A percentile compares a stretch with the other conserved stretches of the same genome.
Conservation (phyloP, 2,888 invertebrate genomes). For the Anticlea derivata region DNA sequence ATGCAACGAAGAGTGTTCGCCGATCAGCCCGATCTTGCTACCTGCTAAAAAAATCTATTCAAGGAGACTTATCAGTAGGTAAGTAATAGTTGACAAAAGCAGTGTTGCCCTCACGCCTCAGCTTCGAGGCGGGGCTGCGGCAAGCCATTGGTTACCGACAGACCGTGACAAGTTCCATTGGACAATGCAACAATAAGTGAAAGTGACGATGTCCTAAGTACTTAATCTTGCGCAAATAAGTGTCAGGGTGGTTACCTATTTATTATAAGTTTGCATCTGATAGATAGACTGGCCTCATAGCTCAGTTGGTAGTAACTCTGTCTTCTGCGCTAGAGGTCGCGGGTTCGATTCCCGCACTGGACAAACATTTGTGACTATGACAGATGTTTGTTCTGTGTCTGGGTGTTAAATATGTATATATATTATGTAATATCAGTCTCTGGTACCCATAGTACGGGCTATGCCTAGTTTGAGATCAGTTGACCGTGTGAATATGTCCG, state of each 20-base stretch:
- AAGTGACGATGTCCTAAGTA: conserved; percentile 73
- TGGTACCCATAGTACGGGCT: too few relatives aligned
- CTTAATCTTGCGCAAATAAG: conserved; percentile 63
- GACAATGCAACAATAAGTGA: conserved; percentile 74
- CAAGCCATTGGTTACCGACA: conserved; percentile 75
- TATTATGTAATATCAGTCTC: too few relatives aligned
- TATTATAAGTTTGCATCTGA: conserved; percentile 50
- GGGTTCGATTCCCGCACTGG: too few relatives aligned
- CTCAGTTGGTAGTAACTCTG: too few relatives aligned
- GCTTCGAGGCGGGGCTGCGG: conserved; percentile 72
- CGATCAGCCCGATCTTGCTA: not conserved
- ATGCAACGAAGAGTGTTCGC: not conserved
- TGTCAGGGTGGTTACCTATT: conserved; percentile 11
- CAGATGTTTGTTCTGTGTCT: too few relatives aligned
- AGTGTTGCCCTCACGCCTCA: conserved; percentile 70
- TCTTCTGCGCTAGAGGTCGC: too few relatives aligned
- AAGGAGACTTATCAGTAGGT: conserved; percentile 14
- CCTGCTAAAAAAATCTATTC: not conserved
- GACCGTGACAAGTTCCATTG: conserved; percentile 80
- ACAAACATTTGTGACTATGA: too few relatives aligned
- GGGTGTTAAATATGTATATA: too few relatives aligned
- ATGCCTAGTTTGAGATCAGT: too few relatives aligned
- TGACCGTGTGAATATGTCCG: too few relatives aligned
- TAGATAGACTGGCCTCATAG: too few relatives aligned
- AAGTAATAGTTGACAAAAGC: conserved; percentile 33